Base-by-base conservation (phyloP, 2,113 vertebrate genomes). In the Nannospalax galili region DNA sequence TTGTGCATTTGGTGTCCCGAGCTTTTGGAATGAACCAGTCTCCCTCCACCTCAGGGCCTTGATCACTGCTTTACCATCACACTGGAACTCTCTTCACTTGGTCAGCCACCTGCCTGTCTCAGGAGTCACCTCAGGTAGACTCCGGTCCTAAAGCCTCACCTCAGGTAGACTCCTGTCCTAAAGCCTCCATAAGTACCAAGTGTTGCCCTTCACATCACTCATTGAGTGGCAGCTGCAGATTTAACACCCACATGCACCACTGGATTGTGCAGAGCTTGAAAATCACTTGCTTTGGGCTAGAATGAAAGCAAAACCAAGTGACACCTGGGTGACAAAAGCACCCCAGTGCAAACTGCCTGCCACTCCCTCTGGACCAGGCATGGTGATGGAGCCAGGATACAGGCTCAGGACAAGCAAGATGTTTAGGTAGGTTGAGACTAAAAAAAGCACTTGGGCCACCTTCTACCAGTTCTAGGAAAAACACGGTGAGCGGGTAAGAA, bases 381-480 rank as follows among this genome's bases (percentile, higher is more conserved):
- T 14, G 10, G 0, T 1, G 52, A 32, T 40, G 48, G 3, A 2
- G 48, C 35, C 45, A 32, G n/a, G 32, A 7, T 22, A 8, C 5
- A 1, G 62, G 48, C 3, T 67, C 74, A 52, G 9, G 37, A 74
- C 65, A 60, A 40, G 20, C 45, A 58, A 58, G 84, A 22, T 65
- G 42, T 65, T n/a, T 58, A 45, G 70, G 28, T 48, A 82, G 74
- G 28, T 45, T 42, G 40, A 72, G 42, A 11, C 30, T 60, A 91
- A 84, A 62, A 48, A 78, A 9, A n/a, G n/a, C 58, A 74, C 65
- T 73, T 56, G 30, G 48, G 70, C 35, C 30, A 28, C 7, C 8
- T 74, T 35, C 85, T 69, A 1, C 15, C 5, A 7, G 24, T 70
- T 84, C 30, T 22, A n/a, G 64, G 77, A 75, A 67, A 35, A 69